These are phyloP conservation scores for Drosophila vallismaia DNA, from an alignment of 2,888 invertebrate species.

Conservation along the genomic window DNA sequence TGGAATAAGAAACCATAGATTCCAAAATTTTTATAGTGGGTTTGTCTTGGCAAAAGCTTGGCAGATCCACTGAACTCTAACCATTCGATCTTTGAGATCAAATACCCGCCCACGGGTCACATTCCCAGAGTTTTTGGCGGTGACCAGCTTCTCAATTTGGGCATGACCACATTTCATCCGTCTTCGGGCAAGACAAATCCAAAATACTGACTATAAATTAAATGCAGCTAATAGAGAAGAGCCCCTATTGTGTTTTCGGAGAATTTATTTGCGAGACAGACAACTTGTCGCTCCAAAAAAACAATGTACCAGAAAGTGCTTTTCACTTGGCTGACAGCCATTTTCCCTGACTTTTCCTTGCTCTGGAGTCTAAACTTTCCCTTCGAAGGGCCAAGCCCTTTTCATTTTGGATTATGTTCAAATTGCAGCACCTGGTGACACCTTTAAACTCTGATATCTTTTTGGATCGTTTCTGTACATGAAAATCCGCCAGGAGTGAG, in stretches of 20 bases:
- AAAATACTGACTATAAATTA: slow-evolving; percentile 66
- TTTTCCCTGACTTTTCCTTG: slow-evolving; percentile 19
- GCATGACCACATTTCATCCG: slow-evolving; percentile 60
- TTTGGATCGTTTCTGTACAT: background rate
- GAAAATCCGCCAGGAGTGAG: background rate
- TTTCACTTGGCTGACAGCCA: slow-evolving; percentile 41
- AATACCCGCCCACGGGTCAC: slow-evolving; percentile 34
- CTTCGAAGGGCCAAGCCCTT: slow-evolving; percentile 21
- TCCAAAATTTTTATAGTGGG: slow-evolving; percentile 14
- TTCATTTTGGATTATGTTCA: too few relatives aligned
- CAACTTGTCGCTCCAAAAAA: slow-evolving; percentile 38
- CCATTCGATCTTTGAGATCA: slow-evolving; percentile 29
- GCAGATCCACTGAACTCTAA: slow-evolving; percentile 31
- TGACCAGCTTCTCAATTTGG: slow-evolving; percentile 64
- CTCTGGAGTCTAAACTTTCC: slow-evolving; percentile 26
- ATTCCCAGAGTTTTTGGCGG: slow-evolving; percentile 44
- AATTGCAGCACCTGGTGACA: slow-evolving; percentile 1
- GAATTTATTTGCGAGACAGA: slow-evolving; percentile 37
- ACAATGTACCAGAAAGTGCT: slow-evolving; percentile 22
- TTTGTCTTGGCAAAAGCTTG: slow-evolving; percentile 7
- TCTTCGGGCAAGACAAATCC: slow-evolving; percentile 36
- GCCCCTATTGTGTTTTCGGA: slow-evolving; percentile 38
- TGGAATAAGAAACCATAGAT: background rate
- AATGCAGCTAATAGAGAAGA: slow-evolving; percentile 22
- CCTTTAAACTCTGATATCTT: slow-evolving; percentile 6